Conservation (phyloP, 64 coral and sea anemone species). For the Platygyra sinensis region DNA sequence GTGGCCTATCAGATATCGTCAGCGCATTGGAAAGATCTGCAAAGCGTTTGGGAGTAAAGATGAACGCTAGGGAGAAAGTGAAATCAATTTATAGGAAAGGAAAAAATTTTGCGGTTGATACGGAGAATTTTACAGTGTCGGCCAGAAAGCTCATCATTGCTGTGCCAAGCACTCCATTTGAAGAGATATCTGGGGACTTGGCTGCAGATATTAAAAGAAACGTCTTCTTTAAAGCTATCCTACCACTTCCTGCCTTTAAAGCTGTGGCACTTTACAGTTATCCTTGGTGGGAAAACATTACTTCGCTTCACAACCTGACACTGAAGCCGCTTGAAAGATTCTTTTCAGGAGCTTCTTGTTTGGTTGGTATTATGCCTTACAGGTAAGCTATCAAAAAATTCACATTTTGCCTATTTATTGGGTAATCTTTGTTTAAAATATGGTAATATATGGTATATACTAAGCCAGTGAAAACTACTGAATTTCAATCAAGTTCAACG, state of each 20-base stretch:
- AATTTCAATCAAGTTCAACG: too few relatives aligned
- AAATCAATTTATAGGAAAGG: neutral
- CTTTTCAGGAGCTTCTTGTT: too few relatives aligned
- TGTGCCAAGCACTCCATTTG: neutral
- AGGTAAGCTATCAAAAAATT: too few relatives aligned
- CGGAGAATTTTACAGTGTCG: neutral
- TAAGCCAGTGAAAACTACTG: too few relatives aligned
- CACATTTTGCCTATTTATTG: too few relatives aligned
- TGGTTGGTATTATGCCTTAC: too few relatives aligned
- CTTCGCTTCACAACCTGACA: neutral
- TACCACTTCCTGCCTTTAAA: neutral
- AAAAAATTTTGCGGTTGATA: neutral
- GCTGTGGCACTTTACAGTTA: neutral
- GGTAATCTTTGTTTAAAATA: too few relatives aligned
- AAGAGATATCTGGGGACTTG: neutral
- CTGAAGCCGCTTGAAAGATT: too few relatives aligned
- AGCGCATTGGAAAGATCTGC: neutral
- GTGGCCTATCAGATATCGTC: neutral
- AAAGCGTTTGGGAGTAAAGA: neutral
- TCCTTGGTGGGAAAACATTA: constrained; percentile 1
- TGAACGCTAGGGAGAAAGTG: neutral
- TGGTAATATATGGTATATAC: too few relatives aligned
- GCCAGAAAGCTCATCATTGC: neutral
- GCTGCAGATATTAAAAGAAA: neutral
- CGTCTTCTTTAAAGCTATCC: neutral